Evolutionary conservation across 2,888 invertebrate species (phyloP), one percentile per base, ranked within the genome.

Genomic region (Ctenicera cuprea): DNA sequence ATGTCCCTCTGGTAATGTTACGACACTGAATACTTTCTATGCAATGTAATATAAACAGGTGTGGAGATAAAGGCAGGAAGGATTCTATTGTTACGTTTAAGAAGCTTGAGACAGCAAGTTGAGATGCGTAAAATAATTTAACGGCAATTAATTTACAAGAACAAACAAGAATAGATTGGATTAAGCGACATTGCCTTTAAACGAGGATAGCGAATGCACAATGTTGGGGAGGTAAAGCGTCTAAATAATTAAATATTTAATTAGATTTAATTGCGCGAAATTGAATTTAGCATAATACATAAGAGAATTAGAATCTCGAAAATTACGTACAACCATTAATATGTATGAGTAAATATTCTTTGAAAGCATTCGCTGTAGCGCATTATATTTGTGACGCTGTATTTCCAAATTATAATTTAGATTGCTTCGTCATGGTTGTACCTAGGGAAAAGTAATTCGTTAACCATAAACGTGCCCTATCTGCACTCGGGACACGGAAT

Each of bases 401-500:
- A 71, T 68, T 71, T 45, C 52, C 61, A 70, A 74, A 76, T 76
- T 76, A 76, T 76, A 76, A 76, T 76, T 76, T 76, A 76, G 72
- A 72, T 74, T 76, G 72, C 69, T 76, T 74, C 72, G 65, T 75
- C 75, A 57, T 73, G 64, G 73, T 70, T 71, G 76, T 72, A 73
- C 68, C 65, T 37, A 75, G 62, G 71, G 73, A 63, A 72, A 76
- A 77, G 71, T 71, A 74, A 76, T 75, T 78, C 73, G 73, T 74
- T 78, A 71, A 71, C 71, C 67, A 59, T 64, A 74, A 76, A 79
- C 80, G 79, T 80, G 80, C 77, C 71, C 73, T 80, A 80, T 79
- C 79, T 78, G 59, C 68, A 76, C 68, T 65, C 76, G 54, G 74
- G 76, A 75, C 76, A 72, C 75, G 77, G 73, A 78, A 80, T 83